Base-by-base conservation (phyloP, 2,797 vertebrate genomes). In the Dipus sagitta region DNA sequence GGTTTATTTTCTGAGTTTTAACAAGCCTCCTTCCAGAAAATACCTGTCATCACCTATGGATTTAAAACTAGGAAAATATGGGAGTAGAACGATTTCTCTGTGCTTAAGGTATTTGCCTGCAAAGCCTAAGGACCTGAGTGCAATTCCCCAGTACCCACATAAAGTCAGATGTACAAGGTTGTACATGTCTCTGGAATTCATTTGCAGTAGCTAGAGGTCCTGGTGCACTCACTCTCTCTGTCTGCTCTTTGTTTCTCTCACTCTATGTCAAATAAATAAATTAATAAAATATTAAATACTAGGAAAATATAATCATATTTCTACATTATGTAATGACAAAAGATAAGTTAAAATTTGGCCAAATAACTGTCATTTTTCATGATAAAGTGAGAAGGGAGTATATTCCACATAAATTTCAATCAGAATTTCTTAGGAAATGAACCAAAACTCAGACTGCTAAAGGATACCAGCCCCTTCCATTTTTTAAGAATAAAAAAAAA, bases 381-480 rank as follows among this genome's bases (percentile, higher is more conserved):
- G 21, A 84, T 32, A 89, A 81, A 79, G 9, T 72, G 6, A 88
- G 77, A 95, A 67, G 72, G 83, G 75, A 94, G 58, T 77, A 76
- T 64, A 9, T 75, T 28, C 76, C 52, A 85, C 24, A 92, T 78
- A 78, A 86, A 93, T 90, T 74, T 65, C 64, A 90, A 86, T 94
- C 58, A 95, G n/a, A 52, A 77, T 91, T 81, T 65, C 8, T 5
- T 62, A 78, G 38, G n/a, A 91, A 95, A 88, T 88, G 30, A 94
- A 76, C n/a, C 47, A 65, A 94, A 96, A 78, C 28, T 54, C 62
- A 80, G 68, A 93, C 5, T 89, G 3, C 71, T 74, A 84, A 81
- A 74, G 21, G 9, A 87, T 14, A 88, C 52, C n/a, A 47, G 62
- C 60, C 74, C 3, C 0, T 82, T 80, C 1, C n/a, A 42, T 62